Conservation (phyloP, 1,140 invertebrate genomes). For the Scaptodrosophila lebanonensis region DNA sequence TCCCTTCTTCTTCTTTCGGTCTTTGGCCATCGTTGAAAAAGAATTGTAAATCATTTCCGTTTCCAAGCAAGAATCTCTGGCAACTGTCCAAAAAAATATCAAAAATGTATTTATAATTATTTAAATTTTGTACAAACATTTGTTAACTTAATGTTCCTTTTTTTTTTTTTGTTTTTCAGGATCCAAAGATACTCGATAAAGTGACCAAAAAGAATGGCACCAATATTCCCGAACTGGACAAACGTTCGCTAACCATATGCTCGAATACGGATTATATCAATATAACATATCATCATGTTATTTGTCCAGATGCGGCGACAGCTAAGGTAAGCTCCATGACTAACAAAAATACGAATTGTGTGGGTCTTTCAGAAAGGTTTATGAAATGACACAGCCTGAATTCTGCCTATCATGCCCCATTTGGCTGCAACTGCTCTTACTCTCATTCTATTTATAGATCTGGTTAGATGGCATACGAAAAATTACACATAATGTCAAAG, state of each 20-base stretch:
- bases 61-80: too few relatives aligned
- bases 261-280: conserved; percentile 99
- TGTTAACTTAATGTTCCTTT: too few relatives aligned
- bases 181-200: conserved; percentile 89
- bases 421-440: conserved; percentile 7
- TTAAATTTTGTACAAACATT: too few relatives aligned
- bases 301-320: conserved; percentile 93
- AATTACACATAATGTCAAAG: conserved; percentile 99
- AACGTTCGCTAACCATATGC: conserved; percentile 97
- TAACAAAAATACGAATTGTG: not conserved
- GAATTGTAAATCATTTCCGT: too few relatives aligned
- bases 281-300: conserved; percentile 98
- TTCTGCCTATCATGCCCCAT: too few relatives aligned
- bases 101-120: too few relatives aligned
- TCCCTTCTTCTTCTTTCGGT: too few relatives aligned
- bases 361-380: too few relatives aligned
- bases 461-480: conserved; percentile 96
- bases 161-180: conserved; percentile 79
- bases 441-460: conserved; percentile 80
- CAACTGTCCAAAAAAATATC: too few relatives aligned
- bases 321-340: conserved; percentile 86
- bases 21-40: too few relatives aligned
- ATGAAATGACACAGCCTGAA: too few relatives aligned
- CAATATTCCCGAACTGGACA: conserved; percentile 86
- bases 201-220: conserved; percentile 86